These are phyloP conservation scores for Takifugu bimaculatus DNA, from an alignment of 2,113 vertebrate species.

Conservation along the genomic window DNA sequence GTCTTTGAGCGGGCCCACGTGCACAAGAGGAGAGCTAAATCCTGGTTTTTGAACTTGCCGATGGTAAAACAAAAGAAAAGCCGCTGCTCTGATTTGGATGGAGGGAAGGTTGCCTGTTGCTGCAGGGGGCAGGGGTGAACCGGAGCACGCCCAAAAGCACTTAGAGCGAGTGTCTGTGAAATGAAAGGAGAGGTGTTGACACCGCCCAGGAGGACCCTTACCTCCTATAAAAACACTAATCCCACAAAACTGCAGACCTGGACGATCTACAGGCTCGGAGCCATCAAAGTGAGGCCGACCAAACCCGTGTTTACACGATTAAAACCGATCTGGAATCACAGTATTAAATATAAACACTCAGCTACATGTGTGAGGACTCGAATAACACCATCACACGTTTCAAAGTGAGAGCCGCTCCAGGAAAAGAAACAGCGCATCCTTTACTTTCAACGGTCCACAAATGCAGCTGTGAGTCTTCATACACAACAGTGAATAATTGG, in stretches of 20 bases:
- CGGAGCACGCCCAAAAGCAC: conserved; percentile 45
- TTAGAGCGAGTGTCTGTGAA: conserved; percentile 60
- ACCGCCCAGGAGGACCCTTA: conserved; percentile 28
- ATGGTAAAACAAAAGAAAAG: not conserved
- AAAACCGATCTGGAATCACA: too few relatives aligned
- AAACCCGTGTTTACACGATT: too few relatives aligned
- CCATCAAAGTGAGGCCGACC: too few relatives aligned
- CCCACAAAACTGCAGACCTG: not conserved
- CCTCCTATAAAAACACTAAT: conserved; percentile 34
- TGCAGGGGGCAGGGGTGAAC: conserved; percentile 36
- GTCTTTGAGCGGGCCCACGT: too few relatives aligned
- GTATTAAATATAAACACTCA: too few relatives aligned
- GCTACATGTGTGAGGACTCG: too few relatives aligned
- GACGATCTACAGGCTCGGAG: not conserved
- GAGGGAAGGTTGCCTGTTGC: conserved; percentile 24
- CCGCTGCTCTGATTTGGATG: conserved; percentile 10
- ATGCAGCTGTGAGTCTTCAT: too few relatives aligned
- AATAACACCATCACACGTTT: too few relatives aligned
- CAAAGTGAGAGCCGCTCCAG: too few relatives aligned
- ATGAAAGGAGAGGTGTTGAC: conserved; percentile 41
- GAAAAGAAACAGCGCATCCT: too few relatives aligned
- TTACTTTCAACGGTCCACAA: too few relatives aligned
- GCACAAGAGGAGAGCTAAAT: not conserved
- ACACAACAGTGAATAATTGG: too few relatives aligned
- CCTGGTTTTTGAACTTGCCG: not conserved